Evolutionary conservation across 2,113 vertebrate species (phyloP), one percentile per base, ranked within the genome.

Genomic region (Cercocebus atys): DNA sequence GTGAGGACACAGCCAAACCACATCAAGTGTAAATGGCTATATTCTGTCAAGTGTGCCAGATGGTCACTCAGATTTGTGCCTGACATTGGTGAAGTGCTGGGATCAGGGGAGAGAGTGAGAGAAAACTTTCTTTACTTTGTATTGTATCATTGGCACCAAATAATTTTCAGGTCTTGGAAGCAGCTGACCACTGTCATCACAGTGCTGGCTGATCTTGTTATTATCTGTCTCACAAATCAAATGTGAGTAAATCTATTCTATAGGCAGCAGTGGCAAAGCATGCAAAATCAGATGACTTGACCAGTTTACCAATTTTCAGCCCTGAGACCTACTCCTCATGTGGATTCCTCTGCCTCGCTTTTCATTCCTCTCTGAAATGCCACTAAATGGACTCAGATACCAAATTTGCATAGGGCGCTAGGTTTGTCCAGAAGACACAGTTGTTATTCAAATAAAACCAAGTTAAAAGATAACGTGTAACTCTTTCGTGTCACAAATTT

Each of bases 211-310:
- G 22, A 30, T 59, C 5, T 6, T 5, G 3, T 23, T 6, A 2
- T 38, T 7, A 20, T 35, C 20, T 38, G 8, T 43, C 17, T 75
- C 32, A 30, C 80, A 16, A 32, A 38, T 23, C 35, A 55, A 55
- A 61, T n/a, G 59, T 35, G 50, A 23, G 4, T 25, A 38, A 1
- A 1, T 13, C 0, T 14, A 61, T 70, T 47, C 70, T 9, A 1
- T 6, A 79, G 57, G 32, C 30, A 90, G 47, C 0, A 17, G n/a
- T 23, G 61, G 59, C 6, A 5, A 23, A 5, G 6, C 32, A 16
- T 20, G 27, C 27, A 57, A 70, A 70, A 79, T 32, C 61, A 25
- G 59, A 20, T 70, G 35, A 76, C 70, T 64, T n/a, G 30, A 27
- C 75, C 86, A 43, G 8, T 47, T 55, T 27, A 27, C 75, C 86